phyloP scores from a whole-genome alignment of 2,888 invertebrate genomes.

The Ormia ochracea region DNA sequence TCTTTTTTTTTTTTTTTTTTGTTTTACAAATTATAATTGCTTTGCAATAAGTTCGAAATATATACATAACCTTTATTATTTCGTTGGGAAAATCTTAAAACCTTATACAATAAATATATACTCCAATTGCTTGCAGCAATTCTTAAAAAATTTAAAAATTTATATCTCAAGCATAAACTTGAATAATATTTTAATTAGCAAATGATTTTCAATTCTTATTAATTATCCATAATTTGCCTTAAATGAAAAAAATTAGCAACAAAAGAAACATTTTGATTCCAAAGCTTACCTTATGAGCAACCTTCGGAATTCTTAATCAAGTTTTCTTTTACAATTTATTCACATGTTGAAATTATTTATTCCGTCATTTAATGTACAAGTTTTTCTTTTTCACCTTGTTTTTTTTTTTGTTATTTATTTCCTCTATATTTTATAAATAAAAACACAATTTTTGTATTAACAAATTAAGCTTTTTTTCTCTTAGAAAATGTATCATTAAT shows the following conservation, averaged over 20 bases:
- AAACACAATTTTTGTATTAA: background rate
- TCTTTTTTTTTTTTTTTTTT: no score
- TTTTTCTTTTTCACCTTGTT: constrained; percentile 27
- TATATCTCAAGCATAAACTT: no score
- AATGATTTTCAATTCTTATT: no score
- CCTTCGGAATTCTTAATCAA: background rate
- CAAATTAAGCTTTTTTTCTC: background rate
- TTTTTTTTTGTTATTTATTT: constrained; percentile 30
- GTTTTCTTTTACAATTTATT: background rate
- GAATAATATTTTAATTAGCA: no score
- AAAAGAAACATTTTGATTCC: background rate
- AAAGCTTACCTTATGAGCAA: background rate
- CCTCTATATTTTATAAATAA: background rate
- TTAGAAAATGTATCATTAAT: constrained; percentile 24
- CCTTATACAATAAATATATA: no score
- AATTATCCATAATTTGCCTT: background rate
- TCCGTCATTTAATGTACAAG: background rate
- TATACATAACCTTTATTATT: no score
- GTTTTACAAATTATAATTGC: no score
- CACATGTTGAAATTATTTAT: constrained; percentile 1
- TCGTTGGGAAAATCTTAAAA: no score
- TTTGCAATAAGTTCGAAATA: no score
- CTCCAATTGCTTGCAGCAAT: no score
- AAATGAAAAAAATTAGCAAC: background rate
- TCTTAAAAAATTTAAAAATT: no score